Evolutionary conservation across 2,113 vertebrate species (phyloP), one percentile per base, ranked within the genome.

Genomic region (Onychostoma macrolepis): DNA sequence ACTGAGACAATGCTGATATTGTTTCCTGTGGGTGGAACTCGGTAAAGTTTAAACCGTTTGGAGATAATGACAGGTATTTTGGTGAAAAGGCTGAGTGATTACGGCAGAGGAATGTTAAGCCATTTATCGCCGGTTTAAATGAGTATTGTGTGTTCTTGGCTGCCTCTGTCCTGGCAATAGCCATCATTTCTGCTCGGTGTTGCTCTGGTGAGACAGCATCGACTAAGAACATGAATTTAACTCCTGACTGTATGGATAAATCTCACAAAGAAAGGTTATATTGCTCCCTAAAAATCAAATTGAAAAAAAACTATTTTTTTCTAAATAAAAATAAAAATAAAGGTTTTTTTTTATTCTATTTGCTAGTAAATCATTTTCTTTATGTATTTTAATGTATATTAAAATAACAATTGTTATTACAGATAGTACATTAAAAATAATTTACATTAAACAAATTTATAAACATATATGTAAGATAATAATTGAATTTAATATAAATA

Each of bases 31-130:
- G 56, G 36, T 43, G 58, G 36, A 65, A 12, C 30, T 21, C 56
- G 2, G 53, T 80, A 26, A 36, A 36, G 7, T 63, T 63, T 41
- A 67, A 80, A 43, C 8, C 38, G 2, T 65, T 28, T 19, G 41
- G 58, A 65, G 38, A 82, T 82, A 45, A 82, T 65, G 15, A 67
- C n/a, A 67, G 24, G n/a, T 67, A 21, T 82, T 63, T 38, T 80
- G 78, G 78, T 80, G 30, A 41, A 53, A 53, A 58, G 56, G 33
- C 56, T 58, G 56, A 58, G 56, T 58, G 56, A 58, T 58, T 58
- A 58, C 8, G 56, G 56, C 21, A 41, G 33, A n/a, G 30, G 53
- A 80, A 80, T 38, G 53, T 80, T 80, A n/a, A 61, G 33, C 12
- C 21, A 50, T 50, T 24, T 8, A 75, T 21, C 1, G 26, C 21